A percentile compares a stretch with the other conserved stretches of the same genome.
These are phyloP conservation scores for Drosophila silvestris DNA, from an alignment of 2,888 invertebrate species.

Conservation along the genomic window DNA sequence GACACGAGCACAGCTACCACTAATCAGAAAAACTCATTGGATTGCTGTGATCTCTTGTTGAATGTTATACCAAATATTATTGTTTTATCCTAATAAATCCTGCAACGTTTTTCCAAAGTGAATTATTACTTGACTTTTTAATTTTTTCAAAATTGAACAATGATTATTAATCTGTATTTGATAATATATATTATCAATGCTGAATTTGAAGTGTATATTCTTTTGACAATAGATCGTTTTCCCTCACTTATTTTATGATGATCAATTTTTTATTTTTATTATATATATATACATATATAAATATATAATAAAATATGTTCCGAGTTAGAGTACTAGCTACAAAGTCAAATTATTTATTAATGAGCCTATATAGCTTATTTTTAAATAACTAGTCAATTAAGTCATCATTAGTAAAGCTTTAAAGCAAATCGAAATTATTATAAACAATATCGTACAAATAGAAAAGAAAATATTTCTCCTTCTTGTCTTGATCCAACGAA, in stretches of 20 bases:
- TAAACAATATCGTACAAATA: neutral
- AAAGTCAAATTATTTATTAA: neutral
- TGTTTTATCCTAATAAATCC: constrained; percentile 58
- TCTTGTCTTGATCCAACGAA: neutral
- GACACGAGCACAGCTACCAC: constrained; percentile 61
- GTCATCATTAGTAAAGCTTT: neutral
- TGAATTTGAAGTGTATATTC: neutral
- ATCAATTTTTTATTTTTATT: neutral
- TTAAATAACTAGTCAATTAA: neutral
- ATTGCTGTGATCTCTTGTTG: constrained; percentile 36
- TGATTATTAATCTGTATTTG: neutral
- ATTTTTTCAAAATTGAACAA: neutral
- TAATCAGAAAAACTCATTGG: constrained; percentile 14
- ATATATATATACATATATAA: neutral
- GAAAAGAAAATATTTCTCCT: neutral
- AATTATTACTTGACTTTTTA: constrained; percentile 17
- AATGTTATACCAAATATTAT: constrained; percentile 64
- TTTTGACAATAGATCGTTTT: too few species aligned
- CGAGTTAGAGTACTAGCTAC: neutral
- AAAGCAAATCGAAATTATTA: neutral
- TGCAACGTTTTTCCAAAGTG: constrained; percentile 63
- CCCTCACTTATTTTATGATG: neutral
- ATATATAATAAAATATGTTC: too few species aligned
- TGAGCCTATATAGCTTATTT: neutral
- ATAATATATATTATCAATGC: neutral